Conservation (phyloP, 2,113 vertebrate species). For the Cyanoliseus patagonus region DNA sequence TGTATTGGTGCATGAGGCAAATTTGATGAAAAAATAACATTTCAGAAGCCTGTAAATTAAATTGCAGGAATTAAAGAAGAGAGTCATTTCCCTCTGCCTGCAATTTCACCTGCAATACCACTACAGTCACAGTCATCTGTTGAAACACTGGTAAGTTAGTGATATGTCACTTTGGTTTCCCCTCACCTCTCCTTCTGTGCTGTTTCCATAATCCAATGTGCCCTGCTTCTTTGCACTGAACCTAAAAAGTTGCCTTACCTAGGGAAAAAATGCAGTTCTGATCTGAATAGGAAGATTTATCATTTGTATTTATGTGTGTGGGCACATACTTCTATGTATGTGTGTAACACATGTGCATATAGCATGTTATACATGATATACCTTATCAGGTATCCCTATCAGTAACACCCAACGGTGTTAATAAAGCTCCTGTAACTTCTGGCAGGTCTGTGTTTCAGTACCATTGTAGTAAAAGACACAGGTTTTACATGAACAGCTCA, state of each 20-base stretch:
- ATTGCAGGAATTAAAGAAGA: neutral
- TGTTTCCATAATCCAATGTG: neutral
- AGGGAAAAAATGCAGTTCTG: neutral
- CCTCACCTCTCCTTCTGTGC: neutral
- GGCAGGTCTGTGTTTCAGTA: neutral
- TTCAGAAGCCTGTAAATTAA: conserved; percentile 6
- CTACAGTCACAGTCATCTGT: neutral
- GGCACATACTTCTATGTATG: neutral
- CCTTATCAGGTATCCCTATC: neutral
- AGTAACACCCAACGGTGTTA: neutral
- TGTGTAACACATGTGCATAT: neutral
- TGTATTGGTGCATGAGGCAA: neutral
- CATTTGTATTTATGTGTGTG: neutral
- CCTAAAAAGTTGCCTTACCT: neutral
- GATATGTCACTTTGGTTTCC: neutral
- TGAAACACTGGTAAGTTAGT: neutral
- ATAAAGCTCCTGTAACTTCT: neutral
- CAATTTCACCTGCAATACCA: neutral
- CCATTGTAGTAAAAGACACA: neutral
- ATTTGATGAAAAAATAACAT: conserved; percentile 20
- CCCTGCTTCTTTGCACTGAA: neutral
- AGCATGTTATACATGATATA: neutral
- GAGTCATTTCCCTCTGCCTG: neutral
- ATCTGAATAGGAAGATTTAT: neutral
- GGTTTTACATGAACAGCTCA: neutral